These are phyloP conservation scores for Plectrocnemia conspersa DNA, from an alignment of 1,140 invertebrate genomes.

Conservation along the genomic window DNA sequence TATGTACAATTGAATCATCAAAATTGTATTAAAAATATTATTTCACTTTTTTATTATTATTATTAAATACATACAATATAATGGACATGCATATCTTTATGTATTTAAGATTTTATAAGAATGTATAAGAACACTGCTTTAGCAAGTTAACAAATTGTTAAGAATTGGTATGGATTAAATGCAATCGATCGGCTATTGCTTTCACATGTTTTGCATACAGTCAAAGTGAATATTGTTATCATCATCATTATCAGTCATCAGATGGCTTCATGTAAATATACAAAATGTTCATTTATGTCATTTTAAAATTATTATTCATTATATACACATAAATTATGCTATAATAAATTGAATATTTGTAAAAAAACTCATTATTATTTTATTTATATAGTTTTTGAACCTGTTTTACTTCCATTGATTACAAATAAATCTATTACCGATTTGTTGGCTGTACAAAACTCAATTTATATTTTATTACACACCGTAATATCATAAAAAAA, in stretches of 20 bases:
- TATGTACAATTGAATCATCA: too few species aligned
- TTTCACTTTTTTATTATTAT: background rate
- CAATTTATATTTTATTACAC: too few species aligned
- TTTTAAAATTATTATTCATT: constrained; percentile 14
- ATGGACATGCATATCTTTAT: background rate
- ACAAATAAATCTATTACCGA: too few species aligned
- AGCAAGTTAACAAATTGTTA: background rate
- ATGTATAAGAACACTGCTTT: background rate
- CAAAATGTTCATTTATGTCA: constrained; percentile 2
- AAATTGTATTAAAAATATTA: background rate
- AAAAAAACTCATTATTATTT: constrained; percentile 15
- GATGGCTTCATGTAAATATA: constrained; percentile 14
- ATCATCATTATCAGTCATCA: constrained; percentile 5
- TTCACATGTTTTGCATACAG: too few species aligned
- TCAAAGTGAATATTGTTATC: background rate
- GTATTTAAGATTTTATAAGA: background rate
- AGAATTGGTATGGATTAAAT: background rate
- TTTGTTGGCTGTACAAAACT: too few species aligned
- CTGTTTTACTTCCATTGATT: too few species aligned
- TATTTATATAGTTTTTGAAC: constrained; percentile 1
- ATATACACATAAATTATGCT: constrained; percentile 24
- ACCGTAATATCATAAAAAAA: too few species aligned
- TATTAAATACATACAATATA: background rate
- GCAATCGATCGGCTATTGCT: too few species aligned
- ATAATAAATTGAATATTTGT: constrained; percentile 35